Base-by-base conservation (phyloP, 2,113 vertebrate genomes). In the Capreolus pygargus region DNA sequence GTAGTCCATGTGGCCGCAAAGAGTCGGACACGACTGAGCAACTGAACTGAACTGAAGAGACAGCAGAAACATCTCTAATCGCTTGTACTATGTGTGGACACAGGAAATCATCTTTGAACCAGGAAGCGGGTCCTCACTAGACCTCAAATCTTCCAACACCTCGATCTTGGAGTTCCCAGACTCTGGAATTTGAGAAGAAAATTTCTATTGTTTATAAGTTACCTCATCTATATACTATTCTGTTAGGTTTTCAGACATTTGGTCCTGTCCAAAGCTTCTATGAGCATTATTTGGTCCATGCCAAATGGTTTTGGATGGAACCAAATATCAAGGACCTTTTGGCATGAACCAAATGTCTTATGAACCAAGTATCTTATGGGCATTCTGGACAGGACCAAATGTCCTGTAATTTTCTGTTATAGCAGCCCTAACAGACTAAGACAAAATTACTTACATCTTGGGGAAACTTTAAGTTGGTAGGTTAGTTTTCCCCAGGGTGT, bases 1-100 rank as follows among this genome's bases (percentile, higher is more conserved):
- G 67, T 70, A 23, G 67, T 70, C 67, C 0, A 0, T 74, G 67
- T 12, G 10, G 67, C 39, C 5, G 0, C 21, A 39, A 70, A 70
- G n/a, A 70, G n/a, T 74, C 2, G 0, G 21, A 74, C 67, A 39
- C 2, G 2, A 74, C 67, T 74, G 19, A 39, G 67, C n/a, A 74
- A 39, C 21, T 39, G 67, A 74, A 74, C 33, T n/a, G 33, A 67
- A 23, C 67, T 39, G 19, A 74, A 70, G n/a, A 74, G 36, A 74
- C n/a, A 28, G 23, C 70, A 28, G 45, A 78, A 78, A 85, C 0
- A 15, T n/a, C 7, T 21, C 58, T 47, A 6, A 3, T 23, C 16
- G 27, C 60, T 88, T 58, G 43, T 15, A 45, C 76, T 17, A 33
- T 1, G 27, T 43, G 23, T 78, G 81, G 81, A 52, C 64, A 61